Base-by-base conservation (phyloP, 2,797 vertebrate genomes). In the Ataeniobius toweri region DNA sequence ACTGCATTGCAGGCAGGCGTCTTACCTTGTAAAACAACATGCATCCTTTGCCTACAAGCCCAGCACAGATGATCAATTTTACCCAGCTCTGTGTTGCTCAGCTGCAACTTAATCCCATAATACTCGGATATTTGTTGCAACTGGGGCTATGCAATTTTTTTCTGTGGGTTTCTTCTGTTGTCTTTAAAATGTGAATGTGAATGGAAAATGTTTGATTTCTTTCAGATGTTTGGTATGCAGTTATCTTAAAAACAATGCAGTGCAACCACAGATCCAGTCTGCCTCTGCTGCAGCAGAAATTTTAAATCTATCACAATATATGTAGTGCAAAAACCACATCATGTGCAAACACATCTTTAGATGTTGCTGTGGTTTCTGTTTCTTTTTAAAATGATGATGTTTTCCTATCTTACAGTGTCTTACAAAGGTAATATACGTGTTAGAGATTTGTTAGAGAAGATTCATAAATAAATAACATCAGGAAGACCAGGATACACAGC, bases 21-120 rank as follows among this genome's bases (percentile, higher is more conserved):
- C 85, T 89, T 89, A 91, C 92, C 91, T 92, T 83, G 89, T 87
- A 83, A 85, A 92, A 91, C 88, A 92, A 91, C 88, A 91, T 89
- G 89, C 77, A 76, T 88, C 84, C 85, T 84, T 88, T 20, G 85
- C 87, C 80, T 86, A 82, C 87, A 84, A 85, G 82, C 85, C 83
- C 0, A 4, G 82, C 90, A 89, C 82, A 82, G 85, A 91, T 91
- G 91, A 94, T 94, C 91, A 93, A 92, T 93, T 92, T 90, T 89
- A 91, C 92, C 78, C 88, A 84, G 89, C 85, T 82, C 88, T 65
- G 76, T 87, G 81, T 83, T 86, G 89, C 86, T 31, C 78, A 81
- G 81, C 80, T 86, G 86, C 50, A 75, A 89, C 91, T 89, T 93
- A 91, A 93, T 93, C 88, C 88, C 83, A 87, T 89, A 89, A 92